phyloP scores from a whole-genome alignment of 2,113 vertebrate species.

The Dicerorhinus sumatrensis region DNA sequence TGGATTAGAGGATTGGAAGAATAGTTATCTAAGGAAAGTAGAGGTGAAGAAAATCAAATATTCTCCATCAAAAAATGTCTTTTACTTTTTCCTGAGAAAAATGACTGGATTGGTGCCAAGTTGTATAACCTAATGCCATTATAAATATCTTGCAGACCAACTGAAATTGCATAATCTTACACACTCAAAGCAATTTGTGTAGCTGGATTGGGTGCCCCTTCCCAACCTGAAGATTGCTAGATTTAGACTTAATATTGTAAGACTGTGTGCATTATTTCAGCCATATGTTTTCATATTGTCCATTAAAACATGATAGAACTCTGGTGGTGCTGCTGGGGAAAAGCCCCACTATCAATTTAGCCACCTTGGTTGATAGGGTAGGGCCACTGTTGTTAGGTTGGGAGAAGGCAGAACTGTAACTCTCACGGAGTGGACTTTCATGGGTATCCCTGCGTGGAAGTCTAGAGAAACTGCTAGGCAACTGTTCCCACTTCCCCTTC shows the following conservation, averaged over 20 bases:
- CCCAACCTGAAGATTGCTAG: rapidly evolving
- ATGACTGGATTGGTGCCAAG: neutral
- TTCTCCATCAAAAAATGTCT: neutral
- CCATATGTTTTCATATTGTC: neutral
- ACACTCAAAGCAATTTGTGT: neutral
- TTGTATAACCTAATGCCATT: neutral
- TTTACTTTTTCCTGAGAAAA: conserved; percentile 13
- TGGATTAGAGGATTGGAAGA: neutral
- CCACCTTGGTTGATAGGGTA: neutral
- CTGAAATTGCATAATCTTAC: neutral
- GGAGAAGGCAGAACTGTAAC: neutral
- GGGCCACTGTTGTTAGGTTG: neutral
- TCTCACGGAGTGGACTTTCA: neutral
- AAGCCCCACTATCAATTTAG: rapidly evolving
- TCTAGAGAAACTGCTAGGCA: neutral
- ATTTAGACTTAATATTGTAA: neutral
- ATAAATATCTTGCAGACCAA: neutral
- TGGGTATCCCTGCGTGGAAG: neutral
- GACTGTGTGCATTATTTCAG: neutral
- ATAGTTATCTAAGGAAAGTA: neutral
- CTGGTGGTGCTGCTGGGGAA: neutral
- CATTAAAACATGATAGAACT: neutral
- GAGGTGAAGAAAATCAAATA: neutral
- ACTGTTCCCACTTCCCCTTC: neutral
- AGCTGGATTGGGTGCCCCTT: neutral